phyloP scores from a whole-genome alignment of 2,888 invertebrate genomes.

The Rotaria socialis region DNA sequence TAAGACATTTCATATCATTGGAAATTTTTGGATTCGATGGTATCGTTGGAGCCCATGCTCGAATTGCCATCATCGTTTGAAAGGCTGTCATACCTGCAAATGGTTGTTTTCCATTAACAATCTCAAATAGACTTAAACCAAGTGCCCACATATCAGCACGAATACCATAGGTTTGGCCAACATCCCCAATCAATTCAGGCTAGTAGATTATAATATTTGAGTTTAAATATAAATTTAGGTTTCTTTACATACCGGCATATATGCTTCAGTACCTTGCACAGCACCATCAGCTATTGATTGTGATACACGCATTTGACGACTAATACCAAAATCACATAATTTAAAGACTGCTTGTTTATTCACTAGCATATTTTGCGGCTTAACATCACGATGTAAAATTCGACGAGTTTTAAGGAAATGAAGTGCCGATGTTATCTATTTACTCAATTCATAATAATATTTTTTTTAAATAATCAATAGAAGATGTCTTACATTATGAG shows the following conservation, averaged over 20 bases:
- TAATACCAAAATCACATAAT: constrained; percentile 33
- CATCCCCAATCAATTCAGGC: neutral
- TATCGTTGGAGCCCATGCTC: neutral
- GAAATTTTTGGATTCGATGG: neutral
- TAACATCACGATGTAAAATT: constrained; percentile 28
- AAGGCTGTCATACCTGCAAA: neutral
- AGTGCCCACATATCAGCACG: constrained; percentile 34
- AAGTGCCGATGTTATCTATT: constrained; percentile 1
- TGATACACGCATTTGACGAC: neutral
- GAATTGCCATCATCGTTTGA: neutral
- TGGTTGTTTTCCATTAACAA: neutral
- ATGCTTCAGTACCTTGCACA: neutral
- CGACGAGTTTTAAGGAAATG: constrained; percentile 14
- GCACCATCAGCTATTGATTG: constrained; percentile 4
- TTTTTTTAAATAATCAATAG: neutral
- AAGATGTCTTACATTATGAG: neutral
- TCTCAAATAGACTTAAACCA: constrained; percentile 4
- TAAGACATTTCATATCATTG: neutral
- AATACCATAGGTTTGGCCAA: neutral
- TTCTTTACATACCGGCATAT: constrained; percentile 7
- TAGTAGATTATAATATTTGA: neutral
- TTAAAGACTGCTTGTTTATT: constrained; percentile 10
- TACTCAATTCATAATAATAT: neutral
- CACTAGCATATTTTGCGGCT: constrained; percentile 28
- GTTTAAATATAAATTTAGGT: neutral